phyloP scores from a whole-genome alignment of 2,797 vertebrate species.

The Danio jaintianensis region DNA sequence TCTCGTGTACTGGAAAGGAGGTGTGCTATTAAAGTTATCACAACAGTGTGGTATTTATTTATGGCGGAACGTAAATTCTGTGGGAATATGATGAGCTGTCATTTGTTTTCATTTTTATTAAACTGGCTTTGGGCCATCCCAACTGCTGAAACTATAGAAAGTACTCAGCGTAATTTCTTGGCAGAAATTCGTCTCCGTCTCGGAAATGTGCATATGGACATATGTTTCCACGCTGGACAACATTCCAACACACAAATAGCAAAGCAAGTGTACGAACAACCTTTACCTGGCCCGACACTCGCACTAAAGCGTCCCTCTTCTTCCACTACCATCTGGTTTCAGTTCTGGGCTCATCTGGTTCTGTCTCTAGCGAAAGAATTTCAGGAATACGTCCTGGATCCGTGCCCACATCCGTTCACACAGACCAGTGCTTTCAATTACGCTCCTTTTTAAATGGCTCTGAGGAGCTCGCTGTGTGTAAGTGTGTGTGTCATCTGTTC shows the following conservation, averaged over 20 bases:
- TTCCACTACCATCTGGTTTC: conserved; percentile 81
- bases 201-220: background rate
- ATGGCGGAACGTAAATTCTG: background rate
- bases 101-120: background rate
- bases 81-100: background rate
- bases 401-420: conserved; percentile 85
- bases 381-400: conserved; percentile 85
- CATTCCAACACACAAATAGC: conserved; percentile 16
- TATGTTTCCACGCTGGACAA: background rate
- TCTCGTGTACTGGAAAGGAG: conserved; percentile 5
- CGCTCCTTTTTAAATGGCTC: conserved; percentile 79
- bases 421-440: conserved; percentile 85
- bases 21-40: conserved; percentile 16
- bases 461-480: conserved; percentile 65
- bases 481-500: conserved; percentile 55
- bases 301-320: conserved; percentile 53
- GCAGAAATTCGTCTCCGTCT: background rate
- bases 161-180: background rate
- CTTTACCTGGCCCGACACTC: conserved; percentile 72
- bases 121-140: conserved; percentile 1
- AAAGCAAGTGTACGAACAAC: conserved; percentile 67
- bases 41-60: background rate
- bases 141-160: background rate
- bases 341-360: conserved; percentile 85
- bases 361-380: conserved; percentile 82